Conservation (phyloP, 1,140 invertebrate species). For the Zaprionus vittiger region DNA sequence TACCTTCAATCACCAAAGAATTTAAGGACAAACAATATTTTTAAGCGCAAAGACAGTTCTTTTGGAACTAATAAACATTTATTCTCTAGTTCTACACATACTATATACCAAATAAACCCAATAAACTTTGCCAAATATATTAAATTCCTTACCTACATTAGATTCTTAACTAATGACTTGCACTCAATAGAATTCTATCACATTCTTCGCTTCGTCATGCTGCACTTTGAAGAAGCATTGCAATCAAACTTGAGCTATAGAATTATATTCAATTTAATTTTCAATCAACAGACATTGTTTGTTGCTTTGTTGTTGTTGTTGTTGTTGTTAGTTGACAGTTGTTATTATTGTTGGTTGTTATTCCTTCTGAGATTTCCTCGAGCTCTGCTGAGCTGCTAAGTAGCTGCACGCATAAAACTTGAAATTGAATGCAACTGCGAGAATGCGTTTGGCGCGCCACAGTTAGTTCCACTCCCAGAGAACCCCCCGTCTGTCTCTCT, state of each 20-base stretch:
- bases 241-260: not conserved
- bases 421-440: conserved; percentile 29
- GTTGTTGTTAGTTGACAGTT: conserved; percentile 3
- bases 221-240: not conserved
- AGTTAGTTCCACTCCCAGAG: not conserved
- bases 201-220: not conserved
- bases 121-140: too few relatives aligned
- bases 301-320: conserved; percentile 18
- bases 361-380: conserved; percentile 19
- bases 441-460: conserved; percentile 5
- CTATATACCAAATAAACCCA: too few relatives aligned
- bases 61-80: too few relatives aligned
- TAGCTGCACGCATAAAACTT: conserved; percentile 51
- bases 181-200: not conserved
- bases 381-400: conserved; percentile 31
- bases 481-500: not conserved
- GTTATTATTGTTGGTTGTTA: conserved; percentile 17
- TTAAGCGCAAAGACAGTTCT: too few relatives aligned
- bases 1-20: too few relatives aligned
- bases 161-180: not conserved
- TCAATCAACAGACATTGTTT: conserved; percentile 40
- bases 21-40: too few relatives aligned
- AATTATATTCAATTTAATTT: conserved; percentile 43
- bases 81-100: too few relatives aligned
- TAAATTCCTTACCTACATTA: too few relatives aligned